phyloP scores from a whole-genome alignment of 2,113 vertebrate genomes.

The Xenopus tropicalis region UCB_Xtro_10.0 CM004444.2:104319501-104320000 shows the following conservation, averaged over 20 bases:
- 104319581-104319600: too few species aligned
- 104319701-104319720: constrained; percentile 32
- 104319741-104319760: constrained; percentile 12
- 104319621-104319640: too few species aligned
- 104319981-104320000: constrained; percentile 15
- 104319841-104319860: constrained; percentile 19
- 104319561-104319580: too few species aligned
- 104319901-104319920: constrained; percentile 13
- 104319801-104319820: constrained; percentile 11
- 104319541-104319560: too few species aligned
- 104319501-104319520: too few species aligned
- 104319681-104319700: constrained; percentile 1
- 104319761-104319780: constrained; percentile 35
- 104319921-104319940: constrained; percentile 2
- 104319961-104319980: constrained; percentile 13
- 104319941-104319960: constrained; percentile 9
- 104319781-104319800: constrained; percentile 31
- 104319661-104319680: constrained; percentile 20
- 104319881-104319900: constrained; percentile 25
- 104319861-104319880: constrained; percentile 31
- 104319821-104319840: constrained; percentile 7
- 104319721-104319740: constrained; percentile 29
- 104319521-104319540: too few species aligned
- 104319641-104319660: constrained; percentile 14
- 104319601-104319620: too few species aligned